These are phyloP conservation scores for Chouioia cunea DNA, from an alignment of 2,888 invertebrate genomes.

Conservation along the genomic window DNA sequence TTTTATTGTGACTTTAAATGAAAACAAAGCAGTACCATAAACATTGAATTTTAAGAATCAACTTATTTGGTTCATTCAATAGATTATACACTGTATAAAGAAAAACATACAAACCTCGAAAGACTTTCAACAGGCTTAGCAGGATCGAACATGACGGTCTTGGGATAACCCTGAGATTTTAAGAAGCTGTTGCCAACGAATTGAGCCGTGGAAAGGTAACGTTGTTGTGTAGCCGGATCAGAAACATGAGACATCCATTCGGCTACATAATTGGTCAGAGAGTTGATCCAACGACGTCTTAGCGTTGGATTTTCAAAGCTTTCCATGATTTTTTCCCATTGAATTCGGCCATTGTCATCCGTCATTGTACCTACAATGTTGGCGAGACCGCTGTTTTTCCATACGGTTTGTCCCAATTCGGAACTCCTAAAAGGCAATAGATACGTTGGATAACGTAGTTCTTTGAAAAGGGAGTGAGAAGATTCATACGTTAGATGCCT, in stretches of 20 bases:
- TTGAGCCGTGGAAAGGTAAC: constrained; percentile 79
- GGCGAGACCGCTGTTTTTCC: constrained; percentile 81
- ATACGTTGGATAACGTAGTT: no score
- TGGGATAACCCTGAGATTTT: constrained; percentile 82
- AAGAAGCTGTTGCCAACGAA: constrained; percentile 82
- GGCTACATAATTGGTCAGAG: constrained; percentile 80
- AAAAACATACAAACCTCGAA: constrained; percentile 65
- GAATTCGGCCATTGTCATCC: constrained; percentile 78
- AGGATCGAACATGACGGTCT: constrained; percentile 78
- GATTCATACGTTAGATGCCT: no score
- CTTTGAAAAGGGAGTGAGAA: no score
- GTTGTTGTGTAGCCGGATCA: constrained; percentile 81
- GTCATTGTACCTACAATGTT: constrained; percentile 78
- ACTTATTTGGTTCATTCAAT: background rate
- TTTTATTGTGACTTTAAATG: no score
- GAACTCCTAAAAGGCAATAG: constrained; percentile 72
- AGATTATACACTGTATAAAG: background rate
- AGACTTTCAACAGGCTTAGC: constrained; percentile 79
- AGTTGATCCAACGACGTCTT: constrained; percentile 84
- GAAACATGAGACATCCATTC: constrained; percentile 81
- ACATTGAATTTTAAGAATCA: no score
- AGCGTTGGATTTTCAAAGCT: constrained; percentile 85
- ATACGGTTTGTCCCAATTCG: constrained; percentile 80
- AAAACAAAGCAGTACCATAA: no score
- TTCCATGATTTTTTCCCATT: constrained; percentile 80